Base-by-base conservation (phyloP, 2,113 vertebrate genomes). In the Menidia beryllina region DNA sequence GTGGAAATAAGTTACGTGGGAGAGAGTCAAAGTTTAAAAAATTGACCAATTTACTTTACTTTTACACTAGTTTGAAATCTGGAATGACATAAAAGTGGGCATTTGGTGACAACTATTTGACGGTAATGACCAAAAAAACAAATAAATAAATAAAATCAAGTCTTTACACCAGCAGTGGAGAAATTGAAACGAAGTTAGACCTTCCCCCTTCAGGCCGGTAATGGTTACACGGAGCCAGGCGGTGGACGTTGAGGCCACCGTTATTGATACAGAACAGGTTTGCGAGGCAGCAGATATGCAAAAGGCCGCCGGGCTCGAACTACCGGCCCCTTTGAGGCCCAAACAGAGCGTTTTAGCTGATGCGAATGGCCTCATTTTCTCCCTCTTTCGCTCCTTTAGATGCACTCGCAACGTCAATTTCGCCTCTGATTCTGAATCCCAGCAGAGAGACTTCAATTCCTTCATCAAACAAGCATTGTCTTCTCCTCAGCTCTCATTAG, bases 401-500 rank as follows among this genome's bases (percentile, higher is more conserved):
- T 76, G 75, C 65, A 79, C 71, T 76, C 12, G 45, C 76, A 78
- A 73, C 86, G 78, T 86, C 71, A 61, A 78, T 83, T 78, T 80
- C 57, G 72, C 58, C 63, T 85, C n/a, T 80, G 67, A 80, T 69
- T 79, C 59, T 49, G 74, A 61, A 62, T 78, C 81, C 72, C 68
- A 68, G 75, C 58, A 26, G 77, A 83, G 64, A 5, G 49, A 64
- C 60, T 68, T 71, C 49, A n/a, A 72, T 53, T 78, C 76, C 80
- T 77, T 84, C 75, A 82, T 83, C 73, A 75, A 77, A n/a, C 66
- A 13, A 25, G 60, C 78, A 61, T 89, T 82, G 79, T 83, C 85
- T 87, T 73, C 62, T 55, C 85, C 86, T 73, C 62, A 58, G 67
- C 71, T 78, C 76, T 84, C 78, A 83, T 86, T 84, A 84, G 39